Conservation (phyloP, 2,888 invertebrate species). For the Synergus japonicus region DNA sequence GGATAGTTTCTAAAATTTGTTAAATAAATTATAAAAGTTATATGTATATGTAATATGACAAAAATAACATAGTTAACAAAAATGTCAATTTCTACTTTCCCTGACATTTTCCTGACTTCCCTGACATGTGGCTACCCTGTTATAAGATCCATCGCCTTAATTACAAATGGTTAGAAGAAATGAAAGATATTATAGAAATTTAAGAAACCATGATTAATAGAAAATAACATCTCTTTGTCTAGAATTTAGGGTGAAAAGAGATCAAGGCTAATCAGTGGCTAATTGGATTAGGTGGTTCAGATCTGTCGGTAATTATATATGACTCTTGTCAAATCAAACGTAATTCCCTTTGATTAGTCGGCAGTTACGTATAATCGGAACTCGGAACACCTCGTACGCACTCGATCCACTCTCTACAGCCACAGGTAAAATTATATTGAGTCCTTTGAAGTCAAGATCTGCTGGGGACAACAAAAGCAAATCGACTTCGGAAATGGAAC, state of each 20-base stretch:
- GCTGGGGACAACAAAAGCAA: background rate
- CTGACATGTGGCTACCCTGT: no score
- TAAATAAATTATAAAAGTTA: no score
- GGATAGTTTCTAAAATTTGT: no score
- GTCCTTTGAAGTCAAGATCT: background rate
- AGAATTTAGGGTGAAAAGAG: background rate
- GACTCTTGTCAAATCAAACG: conserved; percentile 20
- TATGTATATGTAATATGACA: no score
- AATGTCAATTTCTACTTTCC: no score
- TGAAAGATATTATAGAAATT: background rate
- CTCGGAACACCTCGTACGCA: background rate
- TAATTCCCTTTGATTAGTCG: background rate
- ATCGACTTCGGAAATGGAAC: conserved; percentile 49
- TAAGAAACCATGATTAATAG: no score
- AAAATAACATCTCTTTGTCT: background rate
- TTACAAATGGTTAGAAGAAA: background rate
- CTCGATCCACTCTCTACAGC: no score
- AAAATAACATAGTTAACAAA: no score
- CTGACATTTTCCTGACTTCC: no score
- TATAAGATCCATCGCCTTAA: background rate
- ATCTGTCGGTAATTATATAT: background rate
- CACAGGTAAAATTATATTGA: background rate
- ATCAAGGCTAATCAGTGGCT: conserved; percentile 4
- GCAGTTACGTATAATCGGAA: conserved; percentile 1
- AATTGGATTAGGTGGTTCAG: background rate